Base-by-base conservation (phyloP, 2,888 invertebrate species). In the Ichneumoninae sp. region DNA sequence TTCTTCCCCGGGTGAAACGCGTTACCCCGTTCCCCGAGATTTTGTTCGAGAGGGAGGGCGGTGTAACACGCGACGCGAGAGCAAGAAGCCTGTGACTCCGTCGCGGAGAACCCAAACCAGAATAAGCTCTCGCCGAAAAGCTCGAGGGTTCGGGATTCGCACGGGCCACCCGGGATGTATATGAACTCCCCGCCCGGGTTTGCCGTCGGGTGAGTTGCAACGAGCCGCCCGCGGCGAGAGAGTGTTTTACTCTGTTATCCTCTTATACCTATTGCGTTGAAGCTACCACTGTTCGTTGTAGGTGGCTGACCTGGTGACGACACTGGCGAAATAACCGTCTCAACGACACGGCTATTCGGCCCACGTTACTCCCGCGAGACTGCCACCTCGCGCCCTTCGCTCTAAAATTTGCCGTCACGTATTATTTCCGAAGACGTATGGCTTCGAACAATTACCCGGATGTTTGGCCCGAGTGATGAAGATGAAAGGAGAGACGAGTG, bases 171-270 rank as follows among this genome's bases (percentile, higher is more conserved):
- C 33, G 62, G 36, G 8, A 36, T 62, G 62, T 57, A 36, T 62
- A 62, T 62, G 62, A 62, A 62, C 62, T 62, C 36, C 13, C 22
- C 19, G 54, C 3, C 22, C 30, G 62, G 33, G 62, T 26, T 30
- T 62, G 62, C 62, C 62, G 30, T 33, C 30, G 62, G 36, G 62
- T 36, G 62, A 62, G 80, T 72, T 72, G 19, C 66, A 84, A 74
- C 57, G 13, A 8, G 26, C 57, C 57, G 26, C 57, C 57, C 26
- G 57, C 26, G 57, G 57, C 26, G 57, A 57, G 57, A 57, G 88
- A 89, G 90, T 89, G 87, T 90, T 90, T 90, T 90, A 89, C 86
- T 86, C 89, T 88, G 88, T 90, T 88, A 90, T 90, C 87, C 88
- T 87, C 87, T 89, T 88, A 89, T 85, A 84, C 16, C 33, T 33